Conservation (phyloP, 1,140 invertebrate species). For the Steinernema khuongi region DNA sequence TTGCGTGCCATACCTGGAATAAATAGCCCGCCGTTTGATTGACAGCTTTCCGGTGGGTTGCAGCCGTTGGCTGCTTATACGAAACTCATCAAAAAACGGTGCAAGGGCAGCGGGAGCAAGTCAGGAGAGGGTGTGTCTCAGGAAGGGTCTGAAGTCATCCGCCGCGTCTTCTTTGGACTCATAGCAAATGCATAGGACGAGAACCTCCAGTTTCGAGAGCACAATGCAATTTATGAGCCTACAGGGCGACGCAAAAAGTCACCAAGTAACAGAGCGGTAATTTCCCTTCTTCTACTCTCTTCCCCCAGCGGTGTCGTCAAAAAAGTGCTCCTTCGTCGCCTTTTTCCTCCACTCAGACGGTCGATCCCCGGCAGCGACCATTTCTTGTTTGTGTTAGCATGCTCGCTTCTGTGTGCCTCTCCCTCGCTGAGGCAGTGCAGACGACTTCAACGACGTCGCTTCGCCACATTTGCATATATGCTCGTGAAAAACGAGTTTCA, state of each 20-base stretch:
- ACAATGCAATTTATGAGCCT: background rate
- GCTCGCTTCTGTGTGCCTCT: background rate
- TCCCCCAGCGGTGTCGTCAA: too few species aligned
- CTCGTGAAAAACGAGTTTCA: constrained; percentile 9
- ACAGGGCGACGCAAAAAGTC: background rate
- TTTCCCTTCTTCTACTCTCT: background rate
- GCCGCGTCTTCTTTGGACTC: background rate
- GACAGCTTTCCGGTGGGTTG: background rate
- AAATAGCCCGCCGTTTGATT: background rate
- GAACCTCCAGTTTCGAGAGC: background rate
- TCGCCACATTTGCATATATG: background rate
- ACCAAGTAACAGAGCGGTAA: background rate
- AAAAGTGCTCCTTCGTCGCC: background rate
- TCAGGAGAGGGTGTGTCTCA: too few species aligned
- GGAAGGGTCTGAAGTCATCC: background rate
- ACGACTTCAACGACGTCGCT: background rate
- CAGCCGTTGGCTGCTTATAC: background rate
- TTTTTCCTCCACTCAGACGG: background rate
- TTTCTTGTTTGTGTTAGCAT: background rate
- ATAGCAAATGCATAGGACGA: background rate
- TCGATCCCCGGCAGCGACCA: background rate
- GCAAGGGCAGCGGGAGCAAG: background rate
- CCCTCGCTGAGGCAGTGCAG: background rate
- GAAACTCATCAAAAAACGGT: background rate
- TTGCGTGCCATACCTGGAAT: constrained; percentile 20